These are phyloP conservation scores for Periophthalmus magnuspinnatus DNA, from an alignment of 2,797 vertebrate species.

Conservation along the genomic window DNA sequence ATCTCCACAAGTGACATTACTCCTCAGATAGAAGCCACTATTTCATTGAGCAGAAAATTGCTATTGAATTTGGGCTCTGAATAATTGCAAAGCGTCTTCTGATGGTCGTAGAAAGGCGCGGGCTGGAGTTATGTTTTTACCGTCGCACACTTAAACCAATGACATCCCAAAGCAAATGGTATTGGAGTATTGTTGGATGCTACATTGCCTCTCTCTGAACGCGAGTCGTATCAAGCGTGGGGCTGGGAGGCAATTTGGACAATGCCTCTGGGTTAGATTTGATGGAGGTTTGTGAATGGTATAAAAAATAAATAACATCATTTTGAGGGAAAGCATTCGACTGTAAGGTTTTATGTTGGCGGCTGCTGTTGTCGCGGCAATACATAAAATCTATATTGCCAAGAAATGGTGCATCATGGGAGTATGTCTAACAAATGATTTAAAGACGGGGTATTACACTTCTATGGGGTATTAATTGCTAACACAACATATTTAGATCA, in stretches of 20 bases:
- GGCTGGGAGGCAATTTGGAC: slow-evolving; percentile 66
- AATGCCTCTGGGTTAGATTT: slow-evolving; percentile 74
- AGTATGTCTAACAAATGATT: neutral
- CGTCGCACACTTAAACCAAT: slow-evolving; percentile 76
- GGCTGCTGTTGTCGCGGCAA: slow-evolving; percentile 31
- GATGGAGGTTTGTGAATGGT: slow-evolving; percentile 64
- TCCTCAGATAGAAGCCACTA: slow-evolving; percentile 77
- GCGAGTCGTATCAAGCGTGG: slow-evolving; percentile 67
- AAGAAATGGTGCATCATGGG: slow-evolving; percentile 1
- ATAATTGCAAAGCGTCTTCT: slow-evolving; percentile 76
- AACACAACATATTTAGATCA: too few species aligned
- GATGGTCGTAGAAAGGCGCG: slow-evolving; percentile 51
- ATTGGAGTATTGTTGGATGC: slow-evolving; percentile 73
- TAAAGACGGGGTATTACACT: neutral
- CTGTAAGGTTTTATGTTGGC: slow-evolving; percentile 31
- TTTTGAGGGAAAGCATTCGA: slow-evolving; percentile 52
- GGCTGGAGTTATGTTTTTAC: slow-evolving; percentile 73
- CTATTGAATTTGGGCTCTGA: slow-evolving; percentile 79
- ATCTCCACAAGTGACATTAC: slow-evolving; percentile 76
- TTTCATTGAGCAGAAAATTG: slow-evolving; percentile 81
- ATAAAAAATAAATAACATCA: slow-evolving; percentile 52
- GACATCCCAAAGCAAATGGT: slow-evolving; percentile 76
- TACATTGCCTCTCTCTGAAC: slow-evolving; percentile 76
- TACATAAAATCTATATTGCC: slow-evolving; percentile 16
- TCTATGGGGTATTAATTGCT: too few species aligned